phyloP scores from a whole-genome alignment of 2,113 vertebrate species.

The Etia nguti region DNA sequence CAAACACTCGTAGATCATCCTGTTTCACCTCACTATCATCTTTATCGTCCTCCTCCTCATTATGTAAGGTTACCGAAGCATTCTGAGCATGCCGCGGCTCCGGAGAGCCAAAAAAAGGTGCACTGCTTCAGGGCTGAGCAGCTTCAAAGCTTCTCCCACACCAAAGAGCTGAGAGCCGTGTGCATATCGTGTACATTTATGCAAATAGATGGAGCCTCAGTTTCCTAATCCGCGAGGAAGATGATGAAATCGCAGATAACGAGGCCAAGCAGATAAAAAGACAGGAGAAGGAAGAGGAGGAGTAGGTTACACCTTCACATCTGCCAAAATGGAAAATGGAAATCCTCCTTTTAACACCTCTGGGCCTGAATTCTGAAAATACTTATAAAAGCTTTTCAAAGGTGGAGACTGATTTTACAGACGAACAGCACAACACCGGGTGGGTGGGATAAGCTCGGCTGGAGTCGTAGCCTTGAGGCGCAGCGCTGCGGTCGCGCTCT shows the following conservation, averaged over 20 bases:
- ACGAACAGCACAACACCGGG: neutral
- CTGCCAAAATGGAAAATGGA: neutral
- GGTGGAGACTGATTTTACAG: neutral
- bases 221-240: neutral
- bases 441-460: fast-evolving
- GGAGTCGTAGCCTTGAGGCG: fast-evolving
- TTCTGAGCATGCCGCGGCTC: neutral
- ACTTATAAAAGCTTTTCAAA: neutral
- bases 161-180: neutral
- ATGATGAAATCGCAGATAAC: constrained; percentile 4
- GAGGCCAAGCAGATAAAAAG: neutral
- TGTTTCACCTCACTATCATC: neutral
- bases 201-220: neutral
- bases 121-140: neutral
- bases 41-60: neutral
- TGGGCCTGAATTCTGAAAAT: neutral
- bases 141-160: constrained; percentile 11
- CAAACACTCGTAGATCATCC: neutral
- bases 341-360: neutral
- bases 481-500: neutral
- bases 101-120: neutral
- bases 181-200: neutral
- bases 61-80: neutral
- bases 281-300: neutral
- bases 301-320: neutral